Evolutionary conservation across 35 echinoderm and acorn worm genomes (phyloP).

Genomic region (Stichopus chloronotus): DNA sequence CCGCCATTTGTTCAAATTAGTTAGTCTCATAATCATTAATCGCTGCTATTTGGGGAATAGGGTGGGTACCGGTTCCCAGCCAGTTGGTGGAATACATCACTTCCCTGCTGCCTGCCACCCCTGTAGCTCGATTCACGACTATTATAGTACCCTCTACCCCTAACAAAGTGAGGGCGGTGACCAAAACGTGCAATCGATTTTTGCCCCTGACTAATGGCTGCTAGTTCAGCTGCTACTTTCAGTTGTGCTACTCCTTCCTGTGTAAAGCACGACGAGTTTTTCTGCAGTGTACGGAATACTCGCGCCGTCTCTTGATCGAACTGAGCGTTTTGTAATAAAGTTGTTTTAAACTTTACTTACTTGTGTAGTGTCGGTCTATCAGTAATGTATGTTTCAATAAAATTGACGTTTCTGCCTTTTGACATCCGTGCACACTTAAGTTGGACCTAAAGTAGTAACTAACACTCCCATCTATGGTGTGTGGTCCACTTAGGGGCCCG

Average conservation of each 20-base stretch:
- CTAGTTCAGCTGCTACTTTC: neutral
- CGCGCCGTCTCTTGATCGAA: slow-evolving; percentile 46
- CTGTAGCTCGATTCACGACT: too few species aligned
- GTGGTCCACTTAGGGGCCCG: too few species aligned
- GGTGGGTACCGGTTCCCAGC: slow-evolving; percentile 1
- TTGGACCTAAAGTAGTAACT: too few species aligned
- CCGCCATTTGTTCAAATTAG: slow-evolving; percentile 1
- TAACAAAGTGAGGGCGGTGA: too few species aligned
- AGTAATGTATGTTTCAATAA: too few species aligned
- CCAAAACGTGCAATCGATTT: neutral
- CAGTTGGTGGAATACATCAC: slow-evolving; percentile 23
- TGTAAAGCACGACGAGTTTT: slow-evolving; percentile 39
- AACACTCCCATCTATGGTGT: too few species aligned
- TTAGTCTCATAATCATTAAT: neutral
- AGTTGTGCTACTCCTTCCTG: slow-evolving; percentile 1
- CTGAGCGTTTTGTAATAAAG: slow-evolving; percentile 20
- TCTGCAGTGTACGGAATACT: neutral
- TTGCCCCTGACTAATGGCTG: neutral
- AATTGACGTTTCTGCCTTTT: too few species aligned
- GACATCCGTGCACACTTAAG: too few species aligned
- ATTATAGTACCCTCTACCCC: too few species aligned
- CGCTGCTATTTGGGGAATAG: slow-evolving; percentile 24
- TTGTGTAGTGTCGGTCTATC: too few species aligned
- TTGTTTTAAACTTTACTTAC: too few species aligned
- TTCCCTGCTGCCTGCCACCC: neutral